A percentile compares a stretch with the other conserved stretches of the same genome.
These are phyloP conservation scores for Centruroides vittatus DNA, from an alignment of 1,140 invertebrate species.

Conservation along the genomic window DNA sequence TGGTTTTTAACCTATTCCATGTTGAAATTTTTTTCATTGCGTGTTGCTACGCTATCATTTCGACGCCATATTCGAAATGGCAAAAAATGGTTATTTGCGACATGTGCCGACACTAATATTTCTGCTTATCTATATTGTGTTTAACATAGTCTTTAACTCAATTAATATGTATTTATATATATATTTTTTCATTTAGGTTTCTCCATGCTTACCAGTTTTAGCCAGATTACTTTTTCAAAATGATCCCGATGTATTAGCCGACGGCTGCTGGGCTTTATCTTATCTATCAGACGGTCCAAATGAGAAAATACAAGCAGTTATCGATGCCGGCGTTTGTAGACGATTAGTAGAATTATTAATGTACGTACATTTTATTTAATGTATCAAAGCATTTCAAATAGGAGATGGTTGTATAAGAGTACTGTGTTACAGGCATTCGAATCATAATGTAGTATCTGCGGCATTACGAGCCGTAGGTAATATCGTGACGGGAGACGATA, in stretches of 20 bases:
- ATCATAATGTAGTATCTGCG: conserved; percentile 85
- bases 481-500: conserved; percentile 94
- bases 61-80: too few species aligned
- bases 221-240: conserved; percentile 72
- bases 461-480: conserved; percentile 91
- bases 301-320: conserved; percentile 95
- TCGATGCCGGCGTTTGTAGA: conserved; percentile 88
- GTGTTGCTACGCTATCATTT: too few species aligned
- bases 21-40: too few species aligned
- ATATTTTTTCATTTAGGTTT: conserved; percentile 30
- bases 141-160: too few species aligned
- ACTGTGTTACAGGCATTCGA: conserved; percentile 51
- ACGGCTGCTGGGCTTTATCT: conserved; percentile 89
- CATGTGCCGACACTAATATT: too few species aligned
- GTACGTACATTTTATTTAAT: conserved; percentile 36
- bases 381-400: background rate
- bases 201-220: conserved; percentile 66
- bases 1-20: too few species aligned
- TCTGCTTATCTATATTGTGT: too few species aligned
- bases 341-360: conserved; percentile 85
- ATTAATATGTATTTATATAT: too few species aligned
- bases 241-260: conserved; percentile 82
- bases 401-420: background rate
- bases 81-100: too few species aligned
- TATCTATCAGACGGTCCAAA: conserved; percentile 94